Evolutionary conservation across 2,888 invertebrate species (phyloP).

Genomic region (Caenorhabditis parvicauda): DNA sequence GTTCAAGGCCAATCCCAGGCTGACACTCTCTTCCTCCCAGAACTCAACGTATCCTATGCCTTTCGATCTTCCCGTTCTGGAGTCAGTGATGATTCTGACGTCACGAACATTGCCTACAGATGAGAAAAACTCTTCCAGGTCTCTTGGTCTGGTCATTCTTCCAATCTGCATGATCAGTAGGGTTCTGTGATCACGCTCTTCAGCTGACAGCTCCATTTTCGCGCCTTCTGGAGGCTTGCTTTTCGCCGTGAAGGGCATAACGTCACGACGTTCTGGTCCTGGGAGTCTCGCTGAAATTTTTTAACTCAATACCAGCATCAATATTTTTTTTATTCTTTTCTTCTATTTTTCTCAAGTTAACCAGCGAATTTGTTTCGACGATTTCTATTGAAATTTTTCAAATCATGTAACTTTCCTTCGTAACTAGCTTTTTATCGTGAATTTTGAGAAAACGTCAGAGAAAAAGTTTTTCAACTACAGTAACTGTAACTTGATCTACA

Average conservation of each 20-base stretch:
- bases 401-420: too few relatives aligned
- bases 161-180: constrained; percentile 87
- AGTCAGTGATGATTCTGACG: constrained; percentile 95
- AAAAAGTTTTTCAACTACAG: too few relatives aligned
- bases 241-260: constrained; percentile 62
- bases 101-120: constrained; percentile 93
- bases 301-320: neutral
- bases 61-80: constrained; percentile 95
- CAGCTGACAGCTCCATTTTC: constrained; percentile 74
- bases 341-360: too few relatives aligned
- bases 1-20: constrained; percentile 76
- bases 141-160: constrained; percentile 54
- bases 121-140: constrained; percentile 86
- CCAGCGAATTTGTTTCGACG: too few relatives aligned
- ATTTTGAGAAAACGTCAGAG: too few relatives aligned
- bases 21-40: constrained; percentile 87
- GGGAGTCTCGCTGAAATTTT: constrained; percentile 75
- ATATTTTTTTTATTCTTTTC: too few relatives aligned
- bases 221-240: constrained; percentile 57
- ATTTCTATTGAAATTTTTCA: too few relatives aligned
- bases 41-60: constrained; percentile 99
- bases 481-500: too few relatives aligned
- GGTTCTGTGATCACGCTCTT: constrained; percentile 96
- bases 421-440: too few relatives aligned
- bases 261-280: constrained; percentile 65